phyloP scores from a whole-genome alignment of 2,113 vertebrate genomes.

The Chamaea fasciata region DNA sequence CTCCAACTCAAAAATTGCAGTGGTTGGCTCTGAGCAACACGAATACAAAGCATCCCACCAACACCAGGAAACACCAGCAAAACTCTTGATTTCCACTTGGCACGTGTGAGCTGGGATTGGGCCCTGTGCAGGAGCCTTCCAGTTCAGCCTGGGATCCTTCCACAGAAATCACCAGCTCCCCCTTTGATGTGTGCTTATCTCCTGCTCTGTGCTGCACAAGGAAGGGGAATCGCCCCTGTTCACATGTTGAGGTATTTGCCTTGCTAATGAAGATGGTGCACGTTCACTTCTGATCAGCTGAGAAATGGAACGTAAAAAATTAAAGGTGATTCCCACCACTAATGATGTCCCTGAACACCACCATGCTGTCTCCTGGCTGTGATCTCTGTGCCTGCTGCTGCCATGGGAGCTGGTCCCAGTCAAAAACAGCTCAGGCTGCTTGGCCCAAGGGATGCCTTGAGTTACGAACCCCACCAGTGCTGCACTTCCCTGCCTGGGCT shows the following conservation, averaged over 20 bases:
- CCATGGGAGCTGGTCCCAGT: not conserved
- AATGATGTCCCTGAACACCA: conserved; percentile 32
- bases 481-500: not conserved
- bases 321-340: conserved; percentile 62
- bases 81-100: not conserved
- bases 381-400: not conserved
- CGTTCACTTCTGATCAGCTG: conserved; percentile 4
- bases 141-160: not conserved
- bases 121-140: not conserved
- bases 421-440: not conserved
- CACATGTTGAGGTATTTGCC: not conserved
- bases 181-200: not conserved
- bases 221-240: not conserved
- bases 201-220: not conserved
- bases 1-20: not conserved
- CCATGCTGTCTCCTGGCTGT: conserved; percentile 8
- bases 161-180: not conserved
- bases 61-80: not conserved
- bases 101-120: not conserved
- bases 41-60: not conserved
- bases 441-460: not conserved
- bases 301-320: conserved; percentile 57
- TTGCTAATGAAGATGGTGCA: conserved; percentile 43
- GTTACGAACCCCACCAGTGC: rapidly evolving
- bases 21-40: not conserved